These are phyloP conservation scores for Galerucella pusilla DNA, from an alignment of 2,888 invertebrate species.

Conservation along the genomic window DNA sequence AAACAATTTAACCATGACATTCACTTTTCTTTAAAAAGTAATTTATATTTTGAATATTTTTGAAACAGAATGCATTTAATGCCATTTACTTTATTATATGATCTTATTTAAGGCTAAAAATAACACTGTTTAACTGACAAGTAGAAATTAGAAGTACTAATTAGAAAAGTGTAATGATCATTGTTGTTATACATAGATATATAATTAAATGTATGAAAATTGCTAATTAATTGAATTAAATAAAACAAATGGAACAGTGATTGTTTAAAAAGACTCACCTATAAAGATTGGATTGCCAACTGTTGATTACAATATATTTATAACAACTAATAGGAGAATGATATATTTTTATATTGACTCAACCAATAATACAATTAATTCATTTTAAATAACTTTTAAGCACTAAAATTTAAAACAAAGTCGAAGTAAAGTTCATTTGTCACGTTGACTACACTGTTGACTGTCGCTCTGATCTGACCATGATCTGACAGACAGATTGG, in stretches of 20 bases:
- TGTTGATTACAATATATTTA: not conserved
- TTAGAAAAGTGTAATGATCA: not conserved
- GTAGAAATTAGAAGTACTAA: not conserved
- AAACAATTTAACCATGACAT: no score
- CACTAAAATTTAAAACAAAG: not conserved
- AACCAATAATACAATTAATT: not conserved
- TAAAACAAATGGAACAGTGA: not conserved
- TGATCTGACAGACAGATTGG: no score
- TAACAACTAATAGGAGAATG: not conserved
- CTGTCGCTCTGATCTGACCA: no score
- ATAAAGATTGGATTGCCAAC: not conserved
- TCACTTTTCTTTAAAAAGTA: no score
- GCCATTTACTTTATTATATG: not conserved
- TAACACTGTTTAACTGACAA: not conserved
- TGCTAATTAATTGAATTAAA: not conserved
- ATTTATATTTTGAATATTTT: no score
- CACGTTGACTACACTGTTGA: not conserved
- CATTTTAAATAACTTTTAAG: constrained; percentile 1
- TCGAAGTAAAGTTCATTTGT: not conserved
- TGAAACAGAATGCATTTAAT: not conserved
- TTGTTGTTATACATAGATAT: not conserved
- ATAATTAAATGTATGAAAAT: not conserved
- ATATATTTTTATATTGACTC: not conserved
- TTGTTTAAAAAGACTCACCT: not conserved
- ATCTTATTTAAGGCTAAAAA: constrained; percentile 1